Evolutionary conservation across 2,797 vertebrate genomes (phyloP).

Genomic region (Hyperoplus lanceolatus): DNA sequence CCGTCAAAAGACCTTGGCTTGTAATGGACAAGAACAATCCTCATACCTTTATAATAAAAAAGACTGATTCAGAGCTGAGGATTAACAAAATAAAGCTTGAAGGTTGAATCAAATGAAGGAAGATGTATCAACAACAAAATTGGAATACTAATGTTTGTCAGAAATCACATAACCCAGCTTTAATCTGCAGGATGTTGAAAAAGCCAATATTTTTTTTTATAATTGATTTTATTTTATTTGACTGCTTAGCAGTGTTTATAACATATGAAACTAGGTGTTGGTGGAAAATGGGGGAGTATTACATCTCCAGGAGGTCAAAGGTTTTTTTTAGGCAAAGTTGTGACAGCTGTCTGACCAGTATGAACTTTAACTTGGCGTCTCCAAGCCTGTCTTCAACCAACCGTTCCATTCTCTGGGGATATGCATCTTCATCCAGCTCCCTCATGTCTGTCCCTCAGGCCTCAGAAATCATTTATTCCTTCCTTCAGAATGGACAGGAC

Average conservation of each 20-base stretch:
- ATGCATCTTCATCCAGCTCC: constrained; percentile 19
- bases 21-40: neutral
- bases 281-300: too few relatives aligned
- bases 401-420: neutral
- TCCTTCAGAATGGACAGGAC: neutral
- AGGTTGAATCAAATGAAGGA: neutral
- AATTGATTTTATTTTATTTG: too few relatives aligned
- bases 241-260: too few relatives aligned
- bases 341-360: constrained; percentile 2
- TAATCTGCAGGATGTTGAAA: constrained; percentile 3
- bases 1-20: constrained; percentile 1
- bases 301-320: too few relatives aligned
- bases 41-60: neutral
- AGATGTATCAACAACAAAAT: neutral
- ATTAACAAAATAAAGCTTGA: neutral
- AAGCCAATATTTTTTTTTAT: constrained; percentile 11
- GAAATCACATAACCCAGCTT: too few relatives aligned
- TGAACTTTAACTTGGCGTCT: constrained; percentile 21
- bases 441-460: constrained; percentile 14
- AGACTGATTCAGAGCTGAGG: neutral
- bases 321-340: too few relatives aligned
- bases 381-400: constrained; percentile 7
- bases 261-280: too few relatives aligned
- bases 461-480: constrained; percentile 2
- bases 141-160: neutral